phyloP scores from a whole-genome alignment of 37 sponge, comb jelly and placozoan species.

The Beroe ovata region DNA sequence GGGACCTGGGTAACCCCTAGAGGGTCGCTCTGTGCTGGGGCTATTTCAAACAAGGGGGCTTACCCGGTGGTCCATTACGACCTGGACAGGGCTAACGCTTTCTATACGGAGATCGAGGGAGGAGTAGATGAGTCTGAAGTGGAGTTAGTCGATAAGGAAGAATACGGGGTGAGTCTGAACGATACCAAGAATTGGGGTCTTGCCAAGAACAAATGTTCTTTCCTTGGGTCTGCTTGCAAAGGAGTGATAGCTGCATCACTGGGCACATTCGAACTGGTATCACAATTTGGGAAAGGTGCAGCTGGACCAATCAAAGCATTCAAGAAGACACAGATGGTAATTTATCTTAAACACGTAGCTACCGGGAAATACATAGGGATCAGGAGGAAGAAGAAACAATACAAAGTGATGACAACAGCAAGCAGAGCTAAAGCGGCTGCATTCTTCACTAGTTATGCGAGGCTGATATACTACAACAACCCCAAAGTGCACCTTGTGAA shows the following conservation, averaged over 20 bases:
- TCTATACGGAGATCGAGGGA: slow-evolving; percentile 1
- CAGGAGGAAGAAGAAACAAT: background rate
- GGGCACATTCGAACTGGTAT: background rate
- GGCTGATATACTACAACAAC: slow-evolving; percentile 29
- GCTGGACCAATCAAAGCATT: background rate
- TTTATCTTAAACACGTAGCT: slow-evolving; percentile 9
- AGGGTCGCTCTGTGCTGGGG: background rate
- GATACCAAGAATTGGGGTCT: background rate
- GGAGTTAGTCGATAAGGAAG: background rate
- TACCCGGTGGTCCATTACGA: slow-evolving; percentile 17
- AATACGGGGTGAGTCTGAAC: background rate
- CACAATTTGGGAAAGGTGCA: background rate
- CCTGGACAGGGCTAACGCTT: slow-evolving; percentile 45
- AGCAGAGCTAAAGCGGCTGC: background rate
- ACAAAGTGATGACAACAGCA: background rate
- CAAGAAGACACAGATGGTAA: slow-evolving; percentile 45
- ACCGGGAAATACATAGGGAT: slow-evolving; percentile 21
- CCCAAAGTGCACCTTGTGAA: background rate
- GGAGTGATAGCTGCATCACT: background rate
- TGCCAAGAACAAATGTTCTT: slow-evolving; percentile 53
- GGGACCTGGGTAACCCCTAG: background rate
- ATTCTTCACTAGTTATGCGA: slow-evolving; percentile 6
- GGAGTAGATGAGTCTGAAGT: background rate
- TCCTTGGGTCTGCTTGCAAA: slow-evolving; percentile 44
- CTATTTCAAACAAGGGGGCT: background rate